Evolutionary conservation across 2,113 vertebrate genomes (phyloP), one percentile per base, ranked within the genome.

Genomic region (Indicator indicator): DNA sequence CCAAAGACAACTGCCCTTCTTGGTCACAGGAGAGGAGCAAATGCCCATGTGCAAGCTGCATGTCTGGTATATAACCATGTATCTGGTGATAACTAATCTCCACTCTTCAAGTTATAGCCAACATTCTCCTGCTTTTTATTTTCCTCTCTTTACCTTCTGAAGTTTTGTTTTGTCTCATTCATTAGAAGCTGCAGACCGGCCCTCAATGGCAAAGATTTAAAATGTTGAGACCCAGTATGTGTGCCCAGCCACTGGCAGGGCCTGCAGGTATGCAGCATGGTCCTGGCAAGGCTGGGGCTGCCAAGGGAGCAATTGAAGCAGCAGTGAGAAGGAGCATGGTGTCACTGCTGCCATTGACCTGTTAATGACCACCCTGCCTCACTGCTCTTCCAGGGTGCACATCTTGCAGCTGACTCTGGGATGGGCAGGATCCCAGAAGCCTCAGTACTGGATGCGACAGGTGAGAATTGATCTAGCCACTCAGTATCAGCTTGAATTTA

Each of bases 331-430:
- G 54, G 27, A 56, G 9, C 1, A 4, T 8, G 4, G 3, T 26
- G 52, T 3, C 3, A 0, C 11, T 44, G 36, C 44, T 7, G 26
- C 12, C 38, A 20, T 10, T 17, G 13, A 27, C 36, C 44, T 1
- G 1, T 30, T 20, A 15, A 15, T 30, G 33, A 9, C 24, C 36
- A 27, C 10, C 27, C 54, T 12, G 3, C 11, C 24, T 9, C 54
- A 12, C 55, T 46, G n/a, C 46, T 60, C 63, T 21, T 8, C 36
- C 54, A 36, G 36, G 16, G 14, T 54, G 46, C 1, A 0, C 8
- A 9, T n/a, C 32, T 23, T n/a, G 28, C 10, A n/a, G 38, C 9
- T 46, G 78, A 16, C 42, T 38, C 62, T 9, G 54, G n/a, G 9
- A 8, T 5, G 12, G 44, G 36, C 21, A 21, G 38, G 38, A 27